phyloP scores from a whole-genome alignment of 1,140 invertebrate species.

The Aphaenogaster floridana region DNA sequence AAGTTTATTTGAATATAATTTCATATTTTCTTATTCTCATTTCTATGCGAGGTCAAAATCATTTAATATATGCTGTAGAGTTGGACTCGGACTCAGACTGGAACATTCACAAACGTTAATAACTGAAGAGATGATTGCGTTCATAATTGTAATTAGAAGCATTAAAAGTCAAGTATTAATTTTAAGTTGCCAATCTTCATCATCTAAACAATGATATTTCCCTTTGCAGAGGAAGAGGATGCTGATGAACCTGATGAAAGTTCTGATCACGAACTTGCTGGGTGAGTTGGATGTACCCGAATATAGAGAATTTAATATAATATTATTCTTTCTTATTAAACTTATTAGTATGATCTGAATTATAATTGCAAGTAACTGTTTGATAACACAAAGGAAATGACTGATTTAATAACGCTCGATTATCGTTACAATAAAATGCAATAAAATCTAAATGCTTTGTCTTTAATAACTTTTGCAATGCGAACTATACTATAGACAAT shows the following conservation, averaged over 20 bases:
- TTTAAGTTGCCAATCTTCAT: neutral
- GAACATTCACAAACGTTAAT: neutral
- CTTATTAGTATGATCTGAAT: constrained; percentile 35
- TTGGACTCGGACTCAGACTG: neutral
- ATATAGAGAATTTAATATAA: constrained; percentile 53
- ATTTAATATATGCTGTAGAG: neutral
- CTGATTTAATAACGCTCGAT: constrained; percentile 21
- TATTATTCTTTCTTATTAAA: constrained; percentile 42
- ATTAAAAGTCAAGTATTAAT: constrained; percentile 4
- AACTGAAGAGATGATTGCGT: constrained; percentile 4
- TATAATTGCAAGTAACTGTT: constrained; percentile 54
- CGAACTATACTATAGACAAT: constrained; percentile 38
- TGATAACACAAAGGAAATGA: constrained; percentile 31
- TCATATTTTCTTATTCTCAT: neutral
- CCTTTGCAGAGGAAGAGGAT: constrained; percentile 88
- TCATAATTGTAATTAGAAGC: neutral
- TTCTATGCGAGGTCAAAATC: neutral
- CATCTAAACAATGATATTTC: constrained; percentile 35
- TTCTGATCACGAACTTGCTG: constrained; percentile 88
- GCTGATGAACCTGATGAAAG: constrained; percentile 89
- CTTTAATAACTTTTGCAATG: constrained; percentile 59
- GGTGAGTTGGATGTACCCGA: constrained; percentile 83
- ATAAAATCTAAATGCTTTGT: constrained; percentile 56
- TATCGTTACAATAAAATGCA: constrained; percentile 1
- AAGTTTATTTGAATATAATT: neutral